Evolutionary conservation across 2,113 vertebrate genomes (phyloP), one percentile per base, ranked within the genome.

Genomic region (Zosterops lateralis): DNA sequence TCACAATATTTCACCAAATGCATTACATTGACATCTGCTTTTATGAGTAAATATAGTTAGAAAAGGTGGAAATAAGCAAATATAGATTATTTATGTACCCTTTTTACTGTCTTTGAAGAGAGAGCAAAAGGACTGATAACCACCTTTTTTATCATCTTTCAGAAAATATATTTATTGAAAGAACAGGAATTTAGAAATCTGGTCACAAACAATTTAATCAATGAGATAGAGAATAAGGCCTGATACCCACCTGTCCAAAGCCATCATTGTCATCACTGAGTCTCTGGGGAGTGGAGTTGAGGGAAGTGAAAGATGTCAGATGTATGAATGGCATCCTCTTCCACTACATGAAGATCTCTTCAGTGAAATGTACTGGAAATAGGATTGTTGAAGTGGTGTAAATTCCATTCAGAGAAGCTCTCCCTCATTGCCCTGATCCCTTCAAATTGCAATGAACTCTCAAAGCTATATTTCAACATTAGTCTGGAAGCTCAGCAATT

Each of bases 201-300:
- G 62, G 10, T 47, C 19, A 42, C 22, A 84, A 60, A 42, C 1
- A 31, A 58, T 6, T 31, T 40, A 77, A 16, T 62, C 14, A 81
- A 1, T 44, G 16, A 44, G 14, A 24, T 3, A 48, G 26, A 82
- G 21, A 76, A 36, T 3, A 64, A 3, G 5, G 1, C 5, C 5
- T 57, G 6, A 57, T 77, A 40, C 7, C 1, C 19, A 44, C 3
- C 19, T 42, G 31, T 36, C 12, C 1, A 2, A 72, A 90, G 34
- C 12, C 7, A n/a, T 36, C 26, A 4, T 38, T 38, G 38, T 38
- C 38, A 38, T 38, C 7, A 54, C 5, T 14, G 15, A 38, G 3
- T 57, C 28, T 40, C 4, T n/a, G 24, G 11, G 12, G 10, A 73
- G 3, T 7, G 15, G 7, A 3, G 1, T 12, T 3, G 2, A 9